Evolutionary conservation across 2,113 vertebrate species (phyloP).

Genomic region (Apteryx mantelli): DNA sequence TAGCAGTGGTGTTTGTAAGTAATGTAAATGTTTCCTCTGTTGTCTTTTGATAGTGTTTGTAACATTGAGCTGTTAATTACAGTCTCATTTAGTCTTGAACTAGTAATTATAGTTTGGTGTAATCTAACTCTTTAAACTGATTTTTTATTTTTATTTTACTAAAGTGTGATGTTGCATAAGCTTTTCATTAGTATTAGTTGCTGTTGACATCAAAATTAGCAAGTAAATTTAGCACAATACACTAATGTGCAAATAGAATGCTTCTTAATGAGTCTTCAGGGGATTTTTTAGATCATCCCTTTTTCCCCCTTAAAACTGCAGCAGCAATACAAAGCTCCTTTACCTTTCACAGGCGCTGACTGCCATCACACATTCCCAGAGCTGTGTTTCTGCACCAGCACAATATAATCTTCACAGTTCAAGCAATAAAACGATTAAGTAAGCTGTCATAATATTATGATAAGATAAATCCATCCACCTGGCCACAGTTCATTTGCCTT

Average conservation of each 20-base stretch:
- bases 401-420: not conserved
- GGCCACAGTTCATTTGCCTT: not conserved
- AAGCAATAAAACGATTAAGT: not conserved
- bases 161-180: constrained; percentile 66
- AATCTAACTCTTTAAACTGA: not conserved
- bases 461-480: not conserved
- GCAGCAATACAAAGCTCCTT: not conserved
- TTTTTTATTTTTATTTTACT: constrained; percentile 20
- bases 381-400: not conserved
- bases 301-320: not conserved
- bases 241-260: constrained; percentile 44
- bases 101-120: not conserved
- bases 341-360: not conserved
- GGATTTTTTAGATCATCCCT: constrained; percentile 63
- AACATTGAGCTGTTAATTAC: constrained; percentile 15
- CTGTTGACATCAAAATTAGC: constrained; percentile 71
- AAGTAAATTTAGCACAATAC: constrained; percentile 74
- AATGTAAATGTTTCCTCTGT: not conserved
- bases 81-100: not conserved
- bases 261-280: constrained; percentile 76
- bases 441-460: not conserved
- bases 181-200: constrained; percentile 53
- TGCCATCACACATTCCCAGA: not conserved
- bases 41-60: not conserved
- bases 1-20: not conserved